A percentile compares a stretch with the other conserved stretches of the same genome.
These are phyloP conservation scores for Zeuzera pyrina DNA, from an alignment of 2,888 invertebrate genomes.

Conservation along the genomic window DNA sequence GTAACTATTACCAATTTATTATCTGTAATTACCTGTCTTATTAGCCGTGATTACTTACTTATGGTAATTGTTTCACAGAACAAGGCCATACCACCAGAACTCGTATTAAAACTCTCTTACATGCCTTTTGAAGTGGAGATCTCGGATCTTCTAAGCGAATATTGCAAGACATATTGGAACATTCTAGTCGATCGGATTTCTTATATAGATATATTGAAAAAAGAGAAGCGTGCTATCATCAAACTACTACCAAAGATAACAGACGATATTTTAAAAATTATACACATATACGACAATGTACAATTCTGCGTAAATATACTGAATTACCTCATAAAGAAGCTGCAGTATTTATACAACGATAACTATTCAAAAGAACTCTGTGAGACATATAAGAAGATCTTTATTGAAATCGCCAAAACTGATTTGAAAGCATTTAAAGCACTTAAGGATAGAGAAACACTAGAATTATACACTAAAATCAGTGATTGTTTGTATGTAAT, in stretches of 20 bases:
- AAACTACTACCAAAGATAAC: slow-evolving; percentile 43
- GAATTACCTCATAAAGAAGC: slow-evolving; percentile 41
- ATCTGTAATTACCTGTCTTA: background rate
- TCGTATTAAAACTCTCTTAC: slow-evolving; percentile 47
- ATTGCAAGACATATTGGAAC: slow-evolving; percentile 54
- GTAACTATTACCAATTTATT: background rate
- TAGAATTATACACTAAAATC: slow-evolving; percentile 41
- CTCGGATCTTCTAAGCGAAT: slow-evolving; percentile 33
- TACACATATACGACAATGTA: slow-evolving; percentile 38
- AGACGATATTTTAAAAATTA: slow-evolving; percentile 36
- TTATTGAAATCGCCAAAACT: slow-evolving; percentile 30
- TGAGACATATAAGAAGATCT: slow-evolving; percentile 28
- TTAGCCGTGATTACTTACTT: slow-evolving; percentile 1
- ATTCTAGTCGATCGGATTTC: slow-evolving; percentile 42
- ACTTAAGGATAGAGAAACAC: slow-evolving; percentile 23
- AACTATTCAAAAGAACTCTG: slow-evolving; percentile 28
- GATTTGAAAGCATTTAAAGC: slow-evolving; percentile 32
- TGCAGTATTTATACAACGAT: slow-evolving; percentile 37
- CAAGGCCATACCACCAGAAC: slow-evolving; percentile 33
- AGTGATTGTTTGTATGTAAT: slow-evolving; percentile 45
- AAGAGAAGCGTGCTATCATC: slow-evolving; percentile 24
- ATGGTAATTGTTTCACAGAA: slow-evolving; percentile 31
- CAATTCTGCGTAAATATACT: slow-evolving; percentile 39
- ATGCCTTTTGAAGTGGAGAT: slow-evolving; percentile 46
- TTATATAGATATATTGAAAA: slow-evolving; percentile 43